These are phyloP conservation scores for Calephelis nemesis DNA, from an alignment of 1,140 invertebrate genomes.

Conservation along the genomic window DNA sequence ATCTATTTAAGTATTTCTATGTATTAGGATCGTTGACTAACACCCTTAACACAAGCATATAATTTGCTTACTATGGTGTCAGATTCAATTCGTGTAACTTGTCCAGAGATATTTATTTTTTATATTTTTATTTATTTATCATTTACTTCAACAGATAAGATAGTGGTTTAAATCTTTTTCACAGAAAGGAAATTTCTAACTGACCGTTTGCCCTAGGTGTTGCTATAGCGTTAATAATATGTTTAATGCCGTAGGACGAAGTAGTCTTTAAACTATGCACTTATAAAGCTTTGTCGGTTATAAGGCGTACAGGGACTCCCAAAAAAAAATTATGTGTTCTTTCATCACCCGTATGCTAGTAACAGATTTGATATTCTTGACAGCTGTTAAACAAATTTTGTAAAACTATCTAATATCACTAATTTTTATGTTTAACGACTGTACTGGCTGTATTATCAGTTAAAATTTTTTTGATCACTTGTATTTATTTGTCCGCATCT, in stretches of 20 bases:
- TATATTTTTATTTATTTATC: too few relatives aligned
- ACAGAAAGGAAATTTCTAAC: too few relatives aligned
- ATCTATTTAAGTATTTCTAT: too few relatives aligned
- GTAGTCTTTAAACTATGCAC: conserved; percentile 30
- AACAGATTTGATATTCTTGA: conserved; percentile 23
- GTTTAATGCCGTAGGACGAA: conserved; percentile 21
- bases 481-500: conserved; percentile 34
- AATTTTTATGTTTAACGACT: conserved; percentile 25
- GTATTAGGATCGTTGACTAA: too few relatives aligned
- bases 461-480: conserved; percentile 32
- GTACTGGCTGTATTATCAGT: conserved; percentile 23
- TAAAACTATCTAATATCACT: conserved; percentile 24
- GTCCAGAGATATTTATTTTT: too few relatives aligned
- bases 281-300: conserved; percentile 27
- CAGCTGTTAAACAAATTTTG: conserved; percentile 22
- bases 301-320: conserved; percentile 32
- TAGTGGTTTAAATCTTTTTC: too few relatives aligned
- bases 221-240: conserved; percentile 37
- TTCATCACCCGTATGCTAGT: conserved; percentile 22
- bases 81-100: too few relatives aligned
- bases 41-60: too few relatives aligned
- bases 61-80: too few relatives aligned
- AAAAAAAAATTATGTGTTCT: conserved; percentile 33
- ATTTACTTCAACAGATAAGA: too few relatives aligned
- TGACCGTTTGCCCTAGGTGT: conserved; percentile 43